Evolutionary conservation across 2,797 vertebrate species (phyloP).

Genomic region (Lycodopsis pacificus): DNA sequence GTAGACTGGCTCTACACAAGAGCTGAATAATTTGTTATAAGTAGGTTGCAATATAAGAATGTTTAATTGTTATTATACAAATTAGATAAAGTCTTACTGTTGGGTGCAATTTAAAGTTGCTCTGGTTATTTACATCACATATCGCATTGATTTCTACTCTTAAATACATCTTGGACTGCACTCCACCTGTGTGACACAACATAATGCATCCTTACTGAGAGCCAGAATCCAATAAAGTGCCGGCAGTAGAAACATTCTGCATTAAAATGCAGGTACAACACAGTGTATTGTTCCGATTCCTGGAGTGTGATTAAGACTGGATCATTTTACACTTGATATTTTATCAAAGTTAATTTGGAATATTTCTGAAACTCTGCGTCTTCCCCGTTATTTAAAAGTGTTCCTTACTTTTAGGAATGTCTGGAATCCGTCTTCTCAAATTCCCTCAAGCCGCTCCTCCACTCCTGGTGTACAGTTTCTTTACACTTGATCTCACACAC

Average conservation of each 20-base stretch:
- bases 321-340: not conserved
- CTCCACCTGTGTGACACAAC: constrained; percentile 27
- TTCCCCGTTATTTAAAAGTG: constrained; percentile 25
- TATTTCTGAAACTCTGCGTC: not conserved
- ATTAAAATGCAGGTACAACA: constrained; percentile 8
- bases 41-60: not conserved
- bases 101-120: not conserved
- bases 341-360: not conserved
- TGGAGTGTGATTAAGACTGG: constrained; percentile 8
- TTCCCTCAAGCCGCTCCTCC: constrained; percentile 44
- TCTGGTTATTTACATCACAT: not conserved
- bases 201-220: constrained; percentile 13
- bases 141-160: not conserved
- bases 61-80: not conserved
- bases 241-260: not conserved
- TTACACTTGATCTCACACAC: constrained; percentile 66
- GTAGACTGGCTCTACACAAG: not conserved
- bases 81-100: not conserved
- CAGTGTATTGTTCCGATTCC: not conserved
- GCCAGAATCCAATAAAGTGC: constrained; percentile 9
- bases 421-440: constrained; percentile 60
- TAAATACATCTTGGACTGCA: not conserved
- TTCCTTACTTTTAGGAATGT: constrained; percentile 59
- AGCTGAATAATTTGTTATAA: constrained; percentile 2
- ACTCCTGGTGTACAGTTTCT: constrained; percentile 44